Percentiles rank a stretch among this genome's conserved stretches.
Evolutionary conservation across 2,797 vertebrate genomes (phyloP).

Genomic region (Myotis planiceps): DNA sequence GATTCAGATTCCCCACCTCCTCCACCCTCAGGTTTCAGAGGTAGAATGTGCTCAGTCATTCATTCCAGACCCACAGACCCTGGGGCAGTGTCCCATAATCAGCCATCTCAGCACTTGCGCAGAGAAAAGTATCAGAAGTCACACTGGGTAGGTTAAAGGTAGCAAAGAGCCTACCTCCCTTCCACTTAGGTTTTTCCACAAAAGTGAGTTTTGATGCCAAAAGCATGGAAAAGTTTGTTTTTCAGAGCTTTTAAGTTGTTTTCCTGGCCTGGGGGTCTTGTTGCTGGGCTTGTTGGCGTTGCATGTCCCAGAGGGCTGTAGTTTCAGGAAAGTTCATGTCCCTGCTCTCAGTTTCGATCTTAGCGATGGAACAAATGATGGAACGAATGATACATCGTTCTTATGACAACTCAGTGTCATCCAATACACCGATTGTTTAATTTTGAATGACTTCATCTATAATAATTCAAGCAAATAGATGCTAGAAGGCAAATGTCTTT

Average conservation of each 20-base stretch:
- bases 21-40: neutral
- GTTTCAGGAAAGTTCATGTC: neutral
- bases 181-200: neutral
- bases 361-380: neutral
- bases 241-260: neutral
- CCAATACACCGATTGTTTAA: neutral
- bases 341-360: neutral
- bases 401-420: neutral
- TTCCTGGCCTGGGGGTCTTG: neutral
- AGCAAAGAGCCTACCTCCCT: neutral
- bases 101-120: neutral
- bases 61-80: neutral
- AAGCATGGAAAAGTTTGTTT: neutral
- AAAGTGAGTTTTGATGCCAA: neutral
- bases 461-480: neutral
- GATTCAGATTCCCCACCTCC: neutral
- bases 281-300: neutral
- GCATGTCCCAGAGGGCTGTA: neutral
- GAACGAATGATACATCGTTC: neutral
- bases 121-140: neutral
- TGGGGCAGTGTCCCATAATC: neutral
- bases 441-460: neutral
- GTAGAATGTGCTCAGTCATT: neutral
- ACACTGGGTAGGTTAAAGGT: neutral
- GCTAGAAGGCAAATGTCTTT: neutral